A percentile compares a stretch with the other conserved stretches of the same genome.
These are phyloP conservation scores for Porites rus DNA, from an alignment of 92 coral and sea anemone species.

Conservation along the genomic window DNA sequence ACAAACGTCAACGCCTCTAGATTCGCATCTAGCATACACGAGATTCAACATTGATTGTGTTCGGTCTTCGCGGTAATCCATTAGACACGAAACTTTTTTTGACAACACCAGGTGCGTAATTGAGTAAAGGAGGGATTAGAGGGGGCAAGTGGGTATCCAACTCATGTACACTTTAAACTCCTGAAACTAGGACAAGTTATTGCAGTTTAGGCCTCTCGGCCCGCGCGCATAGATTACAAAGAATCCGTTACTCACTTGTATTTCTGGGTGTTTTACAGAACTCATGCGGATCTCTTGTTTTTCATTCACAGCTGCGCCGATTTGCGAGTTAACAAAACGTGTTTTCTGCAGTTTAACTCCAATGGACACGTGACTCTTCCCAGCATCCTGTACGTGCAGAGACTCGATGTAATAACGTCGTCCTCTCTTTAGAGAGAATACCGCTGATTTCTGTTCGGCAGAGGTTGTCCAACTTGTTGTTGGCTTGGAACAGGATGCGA, in stretches of 20 bases:
- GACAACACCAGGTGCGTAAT: too few species aligned
- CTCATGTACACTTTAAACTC: too few species aligned
- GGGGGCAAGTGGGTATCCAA: too few species aligned
- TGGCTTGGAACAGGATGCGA: slow-evolving; percentile 80
- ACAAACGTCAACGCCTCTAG: too few species aligned
- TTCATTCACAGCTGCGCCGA: slow-evolving; percentile 83
- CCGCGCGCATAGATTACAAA: background rate
- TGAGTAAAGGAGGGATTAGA: too few species aligned
- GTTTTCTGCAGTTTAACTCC: slow-evolving; percentile 85
- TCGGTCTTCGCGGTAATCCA: too few species aligned
- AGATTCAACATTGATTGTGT: too few species aligned
- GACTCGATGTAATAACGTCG: slow-evolving; percentile 81
- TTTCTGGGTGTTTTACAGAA: slow-evolving; percentile 61
- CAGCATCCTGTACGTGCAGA: slow-evolving; percentile 69
- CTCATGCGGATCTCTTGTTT: slow-evolving; percentile 66
- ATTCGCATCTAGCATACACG: too few species aligned
- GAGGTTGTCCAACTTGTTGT: slow-evolving; percentile 73
- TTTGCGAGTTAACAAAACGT: slow-evolving; percentile 75
- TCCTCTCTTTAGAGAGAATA: slow-evolving; percentile 65
- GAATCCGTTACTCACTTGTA: slow-evolving; percentile 64
- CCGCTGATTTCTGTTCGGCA: slow-evolving; percentile 79
- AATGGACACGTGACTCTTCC: slow-evolving; percentile 64
- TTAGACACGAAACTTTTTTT: too few species aligned
- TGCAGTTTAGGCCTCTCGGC: too few species aligned
- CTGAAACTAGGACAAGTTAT: too few species aligned